Evolutionary conservation across 2,113 vertebrate genomes (phyloP).

Genomic region (Monarcha castaneiventris): DNA sequence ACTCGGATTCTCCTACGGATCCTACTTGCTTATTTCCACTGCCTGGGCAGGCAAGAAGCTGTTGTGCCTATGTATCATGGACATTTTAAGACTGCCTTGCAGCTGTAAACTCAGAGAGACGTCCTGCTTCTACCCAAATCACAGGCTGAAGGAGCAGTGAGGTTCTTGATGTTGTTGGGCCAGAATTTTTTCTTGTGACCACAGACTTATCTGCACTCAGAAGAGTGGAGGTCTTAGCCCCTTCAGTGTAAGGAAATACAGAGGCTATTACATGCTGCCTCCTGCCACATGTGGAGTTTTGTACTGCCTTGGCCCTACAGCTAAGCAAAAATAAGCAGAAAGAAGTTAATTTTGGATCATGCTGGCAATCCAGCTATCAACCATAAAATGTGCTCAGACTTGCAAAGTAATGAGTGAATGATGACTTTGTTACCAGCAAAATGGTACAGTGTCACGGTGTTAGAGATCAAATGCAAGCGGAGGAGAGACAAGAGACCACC

Average conservation of each 20-base stretch:
- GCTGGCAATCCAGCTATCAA: not conserved
- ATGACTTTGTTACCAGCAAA: constrained; percentile 1
- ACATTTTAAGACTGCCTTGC: not conserved
- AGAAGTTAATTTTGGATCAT: not conserved
- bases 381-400: not conserved
- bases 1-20: not conserved
- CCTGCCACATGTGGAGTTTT: not conserved
- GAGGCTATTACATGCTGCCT: not conserved
- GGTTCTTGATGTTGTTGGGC: rapidly evolving
- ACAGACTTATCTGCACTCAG: not conserved
- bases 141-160: not conserved
- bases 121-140: not conserved
- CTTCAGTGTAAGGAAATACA: not conserved
- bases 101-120: not conserved
- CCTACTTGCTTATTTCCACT: not conserved
- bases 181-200: not conserved
- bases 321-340: not conserved
- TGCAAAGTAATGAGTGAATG: constrained; percentile 2
- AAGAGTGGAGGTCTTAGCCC: not conserved
- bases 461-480: not conserved
- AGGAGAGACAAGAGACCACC: constrained; percentile 9
- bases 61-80: rapidly evolving
- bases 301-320: not conserved
- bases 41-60: not conserved
- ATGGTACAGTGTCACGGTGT: not conserved